These are phyloP conservation scores for Hylomyscus alleni DNA, from an alignment of 2,797 vertebrate species.

Conservation along the genomic window DNA sequence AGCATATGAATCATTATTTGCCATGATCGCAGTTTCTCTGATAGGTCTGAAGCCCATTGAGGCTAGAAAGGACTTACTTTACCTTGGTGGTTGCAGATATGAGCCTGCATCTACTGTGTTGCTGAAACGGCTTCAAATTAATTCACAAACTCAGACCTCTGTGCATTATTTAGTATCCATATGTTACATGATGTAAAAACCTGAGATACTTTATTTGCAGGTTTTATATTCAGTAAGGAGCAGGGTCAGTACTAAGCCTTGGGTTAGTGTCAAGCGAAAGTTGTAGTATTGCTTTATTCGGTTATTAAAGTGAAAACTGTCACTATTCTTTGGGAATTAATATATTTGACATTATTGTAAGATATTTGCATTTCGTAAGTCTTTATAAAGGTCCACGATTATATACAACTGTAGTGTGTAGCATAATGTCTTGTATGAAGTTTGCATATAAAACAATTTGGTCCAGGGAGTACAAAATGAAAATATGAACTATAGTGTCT, in stretches of 20 bases:
- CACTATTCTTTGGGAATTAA: slow-evolving; percentile 34
- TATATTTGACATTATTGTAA: slow-evolving; percentile 50
- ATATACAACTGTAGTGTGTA: neutral
- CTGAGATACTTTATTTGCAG: slow-evolving; percentile 27
- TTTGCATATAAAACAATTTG: slow-evolving; percentile 37
- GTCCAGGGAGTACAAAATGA: slow-evolving; percentile 30
- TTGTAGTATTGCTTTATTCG: neutral
- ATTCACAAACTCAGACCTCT: neutral
- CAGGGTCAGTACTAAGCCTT: neutral
- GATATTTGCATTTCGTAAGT: neutral
- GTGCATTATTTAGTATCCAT: neutral
- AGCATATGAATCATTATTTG: neutral
- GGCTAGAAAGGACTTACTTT: neutral
- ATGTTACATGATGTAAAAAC: neutral
- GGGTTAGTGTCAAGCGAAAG: neutral
- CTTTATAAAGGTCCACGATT: neutral
- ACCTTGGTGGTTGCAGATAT: slow-evolving; percentile 4
- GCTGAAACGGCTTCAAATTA: slow-evolving; percentile 13
- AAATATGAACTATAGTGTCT: neutral
- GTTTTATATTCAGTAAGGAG: neutral
- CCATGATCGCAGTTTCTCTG: neutral
- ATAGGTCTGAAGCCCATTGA: neutral
- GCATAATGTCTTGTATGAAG: neutral
- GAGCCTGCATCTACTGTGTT: neutral
- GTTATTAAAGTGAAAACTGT: neutral